Conservation (phyloP, 2,113 vertebrate genomes). For the Hydropotes inermis region DNA sequence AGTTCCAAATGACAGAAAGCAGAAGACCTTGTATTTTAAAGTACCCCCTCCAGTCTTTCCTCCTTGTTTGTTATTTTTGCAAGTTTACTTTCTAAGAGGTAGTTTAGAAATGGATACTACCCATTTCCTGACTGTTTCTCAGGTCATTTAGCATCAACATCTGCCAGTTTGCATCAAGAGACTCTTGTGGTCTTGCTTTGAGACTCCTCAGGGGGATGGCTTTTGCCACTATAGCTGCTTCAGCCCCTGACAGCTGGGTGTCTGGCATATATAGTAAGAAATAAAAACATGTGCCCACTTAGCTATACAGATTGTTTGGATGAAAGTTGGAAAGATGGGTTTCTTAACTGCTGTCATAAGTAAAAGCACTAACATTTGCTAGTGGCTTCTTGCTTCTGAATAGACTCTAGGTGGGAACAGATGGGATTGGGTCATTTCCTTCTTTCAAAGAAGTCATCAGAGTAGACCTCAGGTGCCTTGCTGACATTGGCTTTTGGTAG, state of each 20-base stretch:
- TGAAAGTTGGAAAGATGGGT: neutral
- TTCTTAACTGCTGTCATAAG: neutral
- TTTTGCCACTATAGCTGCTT: neutral
- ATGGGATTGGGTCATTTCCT: neutral
- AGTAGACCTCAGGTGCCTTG: neutral
- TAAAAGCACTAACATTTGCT: neutral
- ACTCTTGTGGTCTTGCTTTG: neutral
- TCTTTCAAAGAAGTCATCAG: neutral
- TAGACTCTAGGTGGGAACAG: neutral
- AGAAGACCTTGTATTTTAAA: neutral
- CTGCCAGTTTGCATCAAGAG: neutral
- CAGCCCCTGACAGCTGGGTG: neutral
- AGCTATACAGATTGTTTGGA: neutral
- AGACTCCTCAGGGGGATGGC: neutral
- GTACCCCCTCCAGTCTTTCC: neutral
- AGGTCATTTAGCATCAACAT: neutral
- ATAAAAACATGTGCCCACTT: neutral
- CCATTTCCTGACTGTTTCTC: neutral
- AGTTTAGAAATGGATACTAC: neutral
- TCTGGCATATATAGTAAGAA: neutral
- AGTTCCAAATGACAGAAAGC: neutral
- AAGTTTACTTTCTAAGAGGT: conserved; percentile 54
- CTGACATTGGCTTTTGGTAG: neutral
- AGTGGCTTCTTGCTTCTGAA: neutral
- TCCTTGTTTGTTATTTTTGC: neutral